Base-by-base conservation (phyloP, 1,140 invertebrate species). In the Neoseiulus cucumeris region DNA sequence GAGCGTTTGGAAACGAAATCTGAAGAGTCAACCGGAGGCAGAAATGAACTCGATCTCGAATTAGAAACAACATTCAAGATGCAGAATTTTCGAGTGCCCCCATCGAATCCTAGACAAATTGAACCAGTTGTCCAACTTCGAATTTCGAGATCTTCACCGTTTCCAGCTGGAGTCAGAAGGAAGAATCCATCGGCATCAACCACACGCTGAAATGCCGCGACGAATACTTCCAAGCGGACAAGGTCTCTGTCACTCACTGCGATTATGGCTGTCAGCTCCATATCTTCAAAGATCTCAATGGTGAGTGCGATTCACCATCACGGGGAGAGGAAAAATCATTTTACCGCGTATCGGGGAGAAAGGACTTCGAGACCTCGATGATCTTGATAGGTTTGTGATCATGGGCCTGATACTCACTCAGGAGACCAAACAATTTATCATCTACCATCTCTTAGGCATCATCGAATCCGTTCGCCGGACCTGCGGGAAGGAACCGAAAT, bases 201-300 rank as follows among this genome's bases (percentile, higher is more conserved):
- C 51, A 59, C 22, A 59, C 51, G 1, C 14, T 33, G 25, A 59
- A 59, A 9, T 59, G 51, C 9, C 51, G 51, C 4, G 51, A 59
- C 33, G 51, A 59, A 59, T 59, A 29, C 33, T 59, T 59, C 22
- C 51, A 33, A 17, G 14, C 51, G 14, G 51, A 59, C 22, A 59
- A 59, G 9, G 22, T 59, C 14, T 59, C 51, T 1, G 51, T 33
- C 17, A 59, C 51, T 14, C 51, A 59, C 9, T 59, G 51, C 22
- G 51, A 59, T 33, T 59, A 59, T 20, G 51, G 51, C 51, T 59
- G 51, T 33, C 25, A 59, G 9, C 51, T 59, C 6, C 51, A 59
- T 33, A 59, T 59, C 22, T 59, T 59, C 1, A 59, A 59, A 59
- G 51, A 59, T 25, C 51, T 59, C 51, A 59, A 59, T 33, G 51